These are phyloP conservation scores for Lymantria dispar DNA, from an alignment of 2,888 invertebrate species.

Conservation along the genomic window DNA sequence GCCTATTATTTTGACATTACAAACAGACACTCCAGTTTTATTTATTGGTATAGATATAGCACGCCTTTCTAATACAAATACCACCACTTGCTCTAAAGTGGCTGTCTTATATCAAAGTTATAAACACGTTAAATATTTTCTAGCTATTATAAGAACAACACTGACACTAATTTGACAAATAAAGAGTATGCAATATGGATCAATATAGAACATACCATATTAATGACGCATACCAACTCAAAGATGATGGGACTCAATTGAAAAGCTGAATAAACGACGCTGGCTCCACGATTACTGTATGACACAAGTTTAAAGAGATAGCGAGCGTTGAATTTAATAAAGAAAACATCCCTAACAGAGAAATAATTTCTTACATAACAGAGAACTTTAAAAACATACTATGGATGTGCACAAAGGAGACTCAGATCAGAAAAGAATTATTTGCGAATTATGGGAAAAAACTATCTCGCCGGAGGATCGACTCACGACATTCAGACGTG, in stretches of 20 bases:
- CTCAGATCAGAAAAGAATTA: not conserved
- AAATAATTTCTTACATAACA: too few relatives aligned
- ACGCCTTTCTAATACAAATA: too few relatives aligned
- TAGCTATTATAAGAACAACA: too few relatives aligned
- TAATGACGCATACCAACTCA: constrained; percentile 48
- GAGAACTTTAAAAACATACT: not conserved
- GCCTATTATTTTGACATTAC: too few relatives aligned
- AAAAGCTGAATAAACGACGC: constrained; percentile 52
- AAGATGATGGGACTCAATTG: constrained; percentile 67
- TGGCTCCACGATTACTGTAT: constrained; percentile 47
- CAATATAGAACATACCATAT: constrained; percentile 19
- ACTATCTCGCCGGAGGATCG: not conserved
- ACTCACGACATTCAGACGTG: not conserved
- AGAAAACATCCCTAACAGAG: not conserved
- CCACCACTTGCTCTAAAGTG: too few relatives aligned
- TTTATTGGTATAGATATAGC: too few relatives aligned
- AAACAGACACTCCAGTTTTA: too few relatives aligned
- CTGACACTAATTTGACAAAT: not conserved
- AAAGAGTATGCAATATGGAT: not conserved
- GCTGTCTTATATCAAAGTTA: too few relatives aligned
- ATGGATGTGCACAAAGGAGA: not conserved
- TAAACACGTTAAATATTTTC: too few relatives aligned
- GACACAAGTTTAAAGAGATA: constrained; percentile 21
- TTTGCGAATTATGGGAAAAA: not conserved
- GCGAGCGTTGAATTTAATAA: not conserved